These are phyloP conservation scores for Acarapis woodi DNA, from an alignment of 1,140 invertebrate genomes.

Conservation along the genomic window DNA sequence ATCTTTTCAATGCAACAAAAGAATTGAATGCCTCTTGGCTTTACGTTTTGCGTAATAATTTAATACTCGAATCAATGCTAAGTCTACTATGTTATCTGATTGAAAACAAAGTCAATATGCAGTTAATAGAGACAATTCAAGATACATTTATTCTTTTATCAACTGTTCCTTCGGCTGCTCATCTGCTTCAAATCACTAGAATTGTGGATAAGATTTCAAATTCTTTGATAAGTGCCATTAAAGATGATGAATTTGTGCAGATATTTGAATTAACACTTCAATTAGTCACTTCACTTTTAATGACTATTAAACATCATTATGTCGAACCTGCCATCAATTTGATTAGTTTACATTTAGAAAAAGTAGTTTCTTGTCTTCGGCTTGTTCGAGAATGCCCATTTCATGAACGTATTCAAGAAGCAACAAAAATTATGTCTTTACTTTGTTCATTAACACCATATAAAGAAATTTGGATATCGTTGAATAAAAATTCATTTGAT, in stretches of 20 bases:
- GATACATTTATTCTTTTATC: constrained; percentile 2
- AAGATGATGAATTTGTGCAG: neutral
- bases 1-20: neutral
- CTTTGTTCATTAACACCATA: constrained; percentile 1
- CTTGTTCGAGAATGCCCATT: neutral
- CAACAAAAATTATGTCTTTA: neutral
- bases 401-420: neutral
- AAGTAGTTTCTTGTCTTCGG: neutral
- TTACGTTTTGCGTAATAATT: neutral
- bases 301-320: constrained; percentile 5
- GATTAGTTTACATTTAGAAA: constrained; percentile 2
- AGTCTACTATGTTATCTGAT: constrained; percentile 4
- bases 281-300: constrained; percentile 4
- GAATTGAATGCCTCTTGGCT: neutral
- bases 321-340: constrained; percentile 3
- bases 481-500: constrained; percentile 1
- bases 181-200: constrained; percentile 1
- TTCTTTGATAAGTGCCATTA: neutral
- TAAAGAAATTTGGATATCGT: constrained; percentile 3
- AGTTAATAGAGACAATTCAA: constrained; percentile 2
- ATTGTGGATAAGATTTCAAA: neutral
- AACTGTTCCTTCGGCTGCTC: neutral
- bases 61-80: constrained; percentile 1
- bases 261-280: constrained; percentile 2
- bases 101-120: constrained; percentile 1